Evolutionary conservation across 2,113 vertebrate species (phyloP).

Genomic region (Neogobius melanostomus): DNA sequence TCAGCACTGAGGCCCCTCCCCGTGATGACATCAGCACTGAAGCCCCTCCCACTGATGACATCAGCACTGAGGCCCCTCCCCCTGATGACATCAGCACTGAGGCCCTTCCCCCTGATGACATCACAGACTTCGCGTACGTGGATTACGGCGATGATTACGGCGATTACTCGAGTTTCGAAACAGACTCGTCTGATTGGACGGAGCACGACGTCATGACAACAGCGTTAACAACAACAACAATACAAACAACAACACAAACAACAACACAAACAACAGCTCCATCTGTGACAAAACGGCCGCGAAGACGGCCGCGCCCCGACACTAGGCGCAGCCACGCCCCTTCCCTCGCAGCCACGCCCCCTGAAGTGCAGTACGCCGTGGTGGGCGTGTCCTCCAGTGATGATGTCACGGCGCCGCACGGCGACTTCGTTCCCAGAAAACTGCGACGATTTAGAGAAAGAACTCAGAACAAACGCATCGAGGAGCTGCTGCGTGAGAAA

Average conservation of each 20-base stretch:
- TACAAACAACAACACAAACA: neutral
- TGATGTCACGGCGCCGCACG: slow-evolving; percentile 52
- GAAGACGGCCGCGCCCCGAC: neutral
- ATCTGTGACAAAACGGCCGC: neutral
- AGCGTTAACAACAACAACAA: neutral
- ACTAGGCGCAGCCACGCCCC: neutral
- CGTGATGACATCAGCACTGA: slow-evolving; percentile 5
- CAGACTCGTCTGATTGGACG: neutral
- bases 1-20: slow-evolving; percentile 25
- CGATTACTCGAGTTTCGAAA: slow-evolving; percentile 14
- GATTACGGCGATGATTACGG: slow-evolving; percentile 56
- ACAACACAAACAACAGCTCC: slow-evolving; percentile 11
- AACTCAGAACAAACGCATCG: slow-evolving; percentile 92
- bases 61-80: slow-evolving; percentile 9
- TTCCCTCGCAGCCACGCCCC: neutral
- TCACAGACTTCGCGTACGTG: slow-evolving; percentile 59
- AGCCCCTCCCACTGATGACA: slow-evolving; percentile 11
- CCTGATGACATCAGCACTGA: slow-evolving; percentile 12
- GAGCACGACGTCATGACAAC: neutral
- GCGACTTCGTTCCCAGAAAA: slow-evolving; percentile 78
- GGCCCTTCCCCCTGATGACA: slow-evolving; percentile 18
- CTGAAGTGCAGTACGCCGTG: slow-evolving; percentile 77
- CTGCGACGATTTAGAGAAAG: slow-evolving; percentile 77
- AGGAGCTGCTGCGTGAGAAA: slow-evolving; percentile 89
- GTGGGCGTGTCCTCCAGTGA: slow-evolving; percentile 51